Percentiles rank a stretch among this genome's conserved stretches.
Evolutionary conservation across 2,797 vertebrate species (phyloP).

Genomic region (Amblyraja radiata): DNA sequence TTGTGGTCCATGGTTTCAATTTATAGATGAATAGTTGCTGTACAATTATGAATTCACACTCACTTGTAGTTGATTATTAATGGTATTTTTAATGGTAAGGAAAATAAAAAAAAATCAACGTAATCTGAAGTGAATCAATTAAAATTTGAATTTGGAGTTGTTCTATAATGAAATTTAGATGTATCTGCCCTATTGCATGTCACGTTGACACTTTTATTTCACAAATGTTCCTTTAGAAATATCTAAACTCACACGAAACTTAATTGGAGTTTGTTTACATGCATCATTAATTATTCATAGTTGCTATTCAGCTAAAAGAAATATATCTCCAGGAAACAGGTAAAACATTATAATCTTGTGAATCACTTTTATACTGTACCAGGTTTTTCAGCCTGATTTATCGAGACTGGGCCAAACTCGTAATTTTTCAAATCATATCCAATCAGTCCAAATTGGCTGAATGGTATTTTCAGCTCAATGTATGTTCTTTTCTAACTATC

Average conservation of each 20-base stretch:
- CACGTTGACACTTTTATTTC: not conserved
- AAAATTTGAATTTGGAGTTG: not conserved
- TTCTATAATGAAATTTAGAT: not conserved
- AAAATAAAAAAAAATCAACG: not conserved
- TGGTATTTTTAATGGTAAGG: not conserved
- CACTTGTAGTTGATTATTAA: not conserved
- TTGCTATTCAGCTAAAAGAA: slow-evolving; percentile 11
- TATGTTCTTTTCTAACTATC: not conserved
- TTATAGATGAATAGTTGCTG: not conserved
- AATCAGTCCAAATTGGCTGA: not conserved
- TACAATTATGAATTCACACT: not conserved
- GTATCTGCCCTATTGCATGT: not conserved
- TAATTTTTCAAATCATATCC: not conserved
- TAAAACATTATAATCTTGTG: not conserved
- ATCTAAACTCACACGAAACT: not conserved
- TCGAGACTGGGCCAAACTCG: not conserved
- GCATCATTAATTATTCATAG: slow-evolving; percentile 22
- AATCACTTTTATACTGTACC: not conserved
- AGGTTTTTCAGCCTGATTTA: not conserved
- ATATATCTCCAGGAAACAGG: not conserved
- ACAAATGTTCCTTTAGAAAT: not conserved
- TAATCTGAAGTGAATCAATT: not conserved
- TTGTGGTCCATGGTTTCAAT: not conserved
- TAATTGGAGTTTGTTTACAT: not conserved
- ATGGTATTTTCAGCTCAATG: not conserved